phyloP scores from a whole-genome alignment of 1,140 invertebrate species.

The Drosophila kepulauana region DNA sequence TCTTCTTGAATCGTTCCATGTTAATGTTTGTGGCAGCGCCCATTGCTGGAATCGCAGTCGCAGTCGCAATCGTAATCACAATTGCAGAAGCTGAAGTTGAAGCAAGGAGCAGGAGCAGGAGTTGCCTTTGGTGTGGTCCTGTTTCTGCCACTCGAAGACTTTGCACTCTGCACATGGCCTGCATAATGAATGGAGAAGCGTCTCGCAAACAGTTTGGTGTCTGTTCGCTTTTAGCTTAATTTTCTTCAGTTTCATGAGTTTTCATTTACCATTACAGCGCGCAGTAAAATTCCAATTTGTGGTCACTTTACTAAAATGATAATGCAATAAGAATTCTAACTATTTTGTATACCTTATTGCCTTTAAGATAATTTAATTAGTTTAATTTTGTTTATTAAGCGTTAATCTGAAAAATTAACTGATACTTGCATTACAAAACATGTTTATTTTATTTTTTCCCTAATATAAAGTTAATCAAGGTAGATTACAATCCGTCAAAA shows the following conservation, averaged over 20 bases:
- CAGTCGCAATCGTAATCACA: background rate
- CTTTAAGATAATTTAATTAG: background rate
- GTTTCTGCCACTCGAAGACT: constrained; percentile 61
- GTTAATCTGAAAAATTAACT: too few species aligned
- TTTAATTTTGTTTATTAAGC: too few species aligned
- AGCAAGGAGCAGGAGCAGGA: background rate
- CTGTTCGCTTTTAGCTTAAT: constrained; percentile 56
- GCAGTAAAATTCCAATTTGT: constrained; percentile 74
- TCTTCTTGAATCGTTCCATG: constrained; percentile 56
- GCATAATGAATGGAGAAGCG: constrained; percentile 73
- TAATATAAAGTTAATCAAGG: too few species aligned
- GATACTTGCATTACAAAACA: too few species aligned
- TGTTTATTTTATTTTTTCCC: too few species aligned
- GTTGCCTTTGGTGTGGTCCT: constrained; percentile 4
- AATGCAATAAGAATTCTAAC: background rate
- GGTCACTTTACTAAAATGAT: constrained; percentile 58
- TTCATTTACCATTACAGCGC: constrained; percentile 64
- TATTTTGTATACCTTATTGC: background rate
- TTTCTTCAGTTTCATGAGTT: constrained; percentile 55
- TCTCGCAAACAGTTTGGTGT: constrained; percentile 1
- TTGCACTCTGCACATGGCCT: constrained; percentile 74
- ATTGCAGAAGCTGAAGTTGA: background rate
- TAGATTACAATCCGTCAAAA: too few species aligned
- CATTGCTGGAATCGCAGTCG: constrained; percentile 30
- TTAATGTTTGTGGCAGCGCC: constrained; percentile 61